Base-by-base conservation (phyloP, 2,113 vertebrate genomes). In the Cisticola juncidis region DNA sequence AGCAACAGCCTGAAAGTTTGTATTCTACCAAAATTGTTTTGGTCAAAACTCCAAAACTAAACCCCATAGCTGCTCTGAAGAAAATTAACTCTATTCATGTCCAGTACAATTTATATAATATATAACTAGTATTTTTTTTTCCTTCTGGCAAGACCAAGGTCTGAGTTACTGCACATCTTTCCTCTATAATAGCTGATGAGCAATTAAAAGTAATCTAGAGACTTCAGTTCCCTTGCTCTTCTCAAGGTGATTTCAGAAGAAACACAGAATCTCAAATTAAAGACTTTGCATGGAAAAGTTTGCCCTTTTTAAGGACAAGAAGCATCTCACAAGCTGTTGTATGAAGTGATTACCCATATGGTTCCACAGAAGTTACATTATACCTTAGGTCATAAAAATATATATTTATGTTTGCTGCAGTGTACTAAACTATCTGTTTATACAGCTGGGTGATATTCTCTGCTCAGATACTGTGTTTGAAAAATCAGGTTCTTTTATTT, bases 261-360 rank as follows among this genome's bases (percentile, higher is more conserved):
- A 84, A 80, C n/a, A 50, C 5, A 88, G 64, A 95, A 80, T 54
- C 25, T 6, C n/a, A 71, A 54, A 83, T 81, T 70, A 78, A 94
- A 86, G 16, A 2, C 17, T 60, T 87, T 33, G 8, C 19, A 73
- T n/a, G 5, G 47, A 86, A 71, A 92, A 72, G 7, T 36, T 74
- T 56, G 14, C 6, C 35, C 54, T 85, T 93, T 85, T 57, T 54
- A 73, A 81, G 45, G 60, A 17, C 9, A 51, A 90, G 82, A 91
- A 76, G 12, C 13, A 24, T 69, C 69, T 88, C 51, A 44, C 36
- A 82, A 90, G 29, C 60, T 92, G 57, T 44, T 68, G 4, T 42
- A 45, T 62, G 58, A 94, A 93, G 54, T 58, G 42, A 93, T 92
- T 95, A 90, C 44, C 57, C 69, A 81, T 86, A 79, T 88, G 88